Evolutionary conservation across 2,888 invertebrate genomes (phyloP).

Genomic region (Colletes collaris): DNA sequence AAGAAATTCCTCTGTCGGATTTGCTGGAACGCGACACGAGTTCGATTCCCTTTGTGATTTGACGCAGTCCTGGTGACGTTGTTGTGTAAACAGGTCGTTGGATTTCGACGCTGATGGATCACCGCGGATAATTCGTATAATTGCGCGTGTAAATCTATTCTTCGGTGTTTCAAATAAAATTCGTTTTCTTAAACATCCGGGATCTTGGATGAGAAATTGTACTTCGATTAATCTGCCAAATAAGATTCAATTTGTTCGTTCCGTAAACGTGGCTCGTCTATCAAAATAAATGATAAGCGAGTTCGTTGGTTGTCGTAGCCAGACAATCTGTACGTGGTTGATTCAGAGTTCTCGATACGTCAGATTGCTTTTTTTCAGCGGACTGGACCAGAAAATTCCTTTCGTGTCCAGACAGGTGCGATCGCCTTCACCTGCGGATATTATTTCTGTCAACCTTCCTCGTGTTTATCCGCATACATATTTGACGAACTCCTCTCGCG

Average conservation of each 20-base stretch:
- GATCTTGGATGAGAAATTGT: too few species aligned
- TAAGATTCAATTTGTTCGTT: too few species aligned
- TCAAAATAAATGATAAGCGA: too few species aligned
- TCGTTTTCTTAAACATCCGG: too few species aligned
- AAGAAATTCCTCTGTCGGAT: conserved; percentile 40
- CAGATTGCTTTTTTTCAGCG: neutral
- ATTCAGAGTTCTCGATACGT: neutral
- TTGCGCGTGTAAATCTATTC: neutral
- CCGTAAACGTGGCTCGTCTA: too few species aligned
- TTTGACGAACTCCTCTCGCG: conserved; percentile 68
- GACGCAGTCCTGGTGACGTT: neutral
- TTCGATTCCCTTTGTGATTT: conserved; percentile 41
- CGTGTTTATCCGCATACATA: conserved; percentile 75
- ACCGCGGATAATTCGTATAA: conserved; percentile 27
- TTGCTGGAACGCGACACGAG: conserved; percentile 31
- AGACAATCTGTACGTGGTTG: too few species aligned
- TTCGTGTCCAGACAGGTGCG: conserved; percentile 58
- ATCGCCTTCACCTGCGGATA: conserved; percentile 67
- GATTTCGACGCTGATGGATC: conserved; percentile 29
- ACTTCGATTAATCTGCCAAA: too few species aligned
- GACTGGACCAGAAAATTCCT: conserved; percentile 32
- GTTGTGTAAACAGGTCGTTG: conserved; percentile 47
- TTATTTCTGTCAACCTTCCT: conserved; percentile 74
- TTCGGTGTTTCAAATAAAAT: too few species aligned
- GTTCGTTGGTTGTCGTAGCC: too few species aligned